Evolutionary conservation across 2,113 vertebrate genomes (phyloP).

Genomic region (Procavia capensis): DNA sequence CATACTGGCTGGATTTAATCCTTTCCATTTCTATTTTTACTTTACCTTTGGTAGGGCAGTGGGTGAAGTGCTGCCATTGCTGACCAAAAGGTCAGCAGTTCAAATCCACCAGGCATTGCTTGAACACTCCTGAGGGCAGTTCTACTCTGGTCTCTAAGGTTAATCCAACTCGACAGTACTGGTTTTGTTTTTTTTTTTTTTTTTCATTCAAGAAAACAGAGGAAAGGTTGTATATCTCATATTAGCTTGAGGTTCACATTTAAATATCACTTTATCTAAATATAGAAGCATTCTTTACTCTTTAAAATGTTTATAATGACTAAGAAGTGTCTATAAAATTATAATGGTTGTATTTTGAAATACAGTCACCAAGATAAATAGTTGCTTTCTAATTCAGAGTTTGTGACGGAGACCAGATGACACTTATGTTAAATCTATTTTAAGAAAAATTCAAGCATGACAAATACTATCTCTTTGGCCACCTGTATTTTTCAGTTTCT

Average conservation of each 20-base stretch:
- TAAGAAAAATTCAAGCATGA: constrained; percentile 56
- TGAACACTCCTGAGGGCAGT: too few relatives aligned
- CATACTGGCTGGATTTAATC: constrained; percentile 23
- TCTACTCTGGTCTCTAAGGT: too few relatives aligned
- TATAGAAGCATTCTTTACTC: constrained; percentile 1
- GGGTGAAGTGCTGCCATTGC: too few relatives aligned
- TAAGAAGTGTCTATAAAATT: constrained; percentile 63
- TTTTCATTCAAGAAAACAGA: constrained; percentile 42
- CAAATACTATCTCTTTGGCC: constrained; percentile 34
- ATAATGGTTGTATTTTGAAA: constrained; percentile 54
- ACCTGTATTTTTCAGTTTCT: background rate
- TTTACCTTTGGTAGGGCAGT: too few relatives aligned
- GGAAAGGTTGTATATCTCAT: constrained; percentile 39
- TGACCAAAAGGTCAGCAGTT: too few relatives aligned
- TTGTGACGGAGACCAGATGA: constrained; percentile 1
- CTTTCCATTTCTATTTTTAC: constrained; percentile 63
- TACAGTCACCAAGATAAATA: constrained; percentile 47
- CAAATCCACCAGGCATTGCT: too few relatives aligned
- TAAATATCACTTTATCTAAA: constrained; percentile 38
- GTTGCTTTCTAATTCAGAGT: constrained; percentile 48
- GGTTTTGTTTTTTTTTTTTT: too few relatives aligned
- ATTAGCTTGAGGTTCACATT: constrained; percentile 24
- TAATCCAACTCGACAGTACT: too few relatives aligned
- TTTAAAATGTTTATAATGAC: constrained; percentile 46
- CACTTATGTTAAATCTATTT: constrained; percentile 49